Conservation (phyloP, 2,888 invertebrate genomes). For the Mesochorus sp. region DNA sequence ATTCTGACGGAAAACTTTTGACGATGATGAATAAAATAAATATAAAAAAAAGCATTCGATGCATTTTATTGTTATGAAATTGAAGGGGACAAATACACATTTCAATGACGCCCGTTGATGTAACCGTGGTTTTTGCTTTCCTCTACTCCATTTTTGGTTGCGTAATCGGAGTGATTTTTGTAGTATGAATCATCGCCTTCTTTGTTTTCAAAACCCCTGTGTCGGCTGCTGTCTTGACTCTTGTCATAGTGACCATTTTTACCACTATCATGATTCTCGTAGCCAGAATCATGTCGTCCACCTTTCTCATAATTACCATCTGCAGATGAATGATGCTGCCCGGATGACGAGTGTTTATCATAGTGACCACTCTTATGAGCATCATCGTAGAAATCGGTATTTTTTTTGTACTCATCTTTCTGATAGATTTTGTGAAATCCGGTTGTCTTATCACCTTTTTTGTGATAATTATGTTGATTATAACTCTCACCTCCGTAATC, state of each 20-base stretch:
- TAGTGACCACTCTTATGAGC: conserved; percentile 92
- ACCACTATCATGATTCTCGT: conserved; percentile 90
- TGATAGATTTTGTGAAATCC: conserved; percentile 94
- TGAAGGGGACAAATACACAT: conserved; percentile 43
- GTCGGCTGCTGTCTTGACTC: conserved; percentile 90
- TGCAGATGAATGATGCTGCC: conserved; percentile 89
- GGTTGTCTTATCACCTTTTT: conserved; percentile 93
- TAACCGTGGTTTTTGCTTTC: conserved; percentile 91
- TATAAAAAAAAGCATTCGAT: conserved; percentile 11
- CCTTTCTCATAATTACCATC: conserved; percentile 92
- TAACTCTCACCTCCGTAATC: conserved; percentile 87
- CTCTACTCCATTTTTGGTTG: conserved; percentile 90
- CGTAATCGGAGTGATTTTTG: conserved; percentile 88
- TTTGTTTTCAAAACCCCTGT: conserved; percentile 90
- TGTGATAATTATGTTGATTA: conserved; percentile 88
- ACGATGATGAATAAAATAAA: conserved; percentile 1
- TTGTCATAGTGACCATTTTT: conserved; percentile 91
- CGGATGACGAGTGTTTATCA: conserved; percentile 90
- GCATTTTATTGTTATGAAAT: neutral
- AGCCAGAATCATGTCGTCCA: conserved; percentile 90
- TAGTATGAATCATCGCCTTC: conserved; percentile 90
- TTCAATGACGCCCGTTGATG: conserved; percentile 80
- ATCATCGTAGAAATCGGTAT: conserved; percentile 90
- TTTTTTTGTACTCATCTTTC: conserved; percentile 90
- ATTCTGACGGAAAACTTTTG: conserved; percentile 1